Evolutionary conservation across 2,113 vertebrate genomes (phyloP), one percentile per base, ranked within the genome.

Genomic region (Aramus guarauna): DNA sequence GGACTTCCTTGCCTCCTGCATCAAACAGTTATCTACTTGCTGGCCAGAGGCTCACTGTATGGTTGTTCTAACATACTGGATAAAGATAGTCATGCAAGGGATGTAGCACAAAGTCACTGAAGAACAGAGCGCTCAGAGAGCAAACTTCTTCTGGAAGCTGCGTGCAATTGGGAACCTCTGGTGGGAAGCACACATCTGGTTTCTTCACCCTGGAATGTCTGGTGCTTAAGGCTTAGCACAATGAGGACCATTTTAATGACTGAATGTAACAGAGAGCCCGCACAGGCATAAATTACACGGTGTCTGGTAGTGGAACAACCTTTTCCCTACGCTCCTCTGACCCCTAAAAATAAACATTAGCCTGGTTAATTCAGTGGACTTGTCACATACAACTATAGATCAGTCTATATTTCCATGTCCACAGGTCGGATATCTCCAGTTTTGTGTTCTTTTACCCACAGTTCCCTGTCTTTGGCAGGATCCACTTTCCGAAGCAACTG

Each of bases 361-460:
- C 90, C 78, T 79, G 91, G 93, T 92, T 93, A 96, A 90, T 81
- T 90, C 82, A 94, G 88, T 82, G 68, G 86, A 66, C 76, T 95
- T 83, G 59, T 85, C 85, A 81, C 63, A 82, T 74, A 94, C 67
- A 94, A 67, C 23, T 71, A 74, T 0, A 82, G 34, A 73, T 41
- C 82, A 63, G 39, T 96, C 98, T 98, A 99, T 97, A 99, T 99
- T 97, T 99, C 99, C 97, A 99, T 98, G 98, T 99, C 98, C 95
- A 99, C 99, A 1, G 99, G 99, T 92, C 99, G 98, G 97, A 99
- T 98, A 27, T 99, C 98, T 82, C 99, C 99, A 0, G 99, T 99
- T 98, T 99, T 99, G 96, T 99, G 99, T 96, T 99, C 99, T 90
- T 98, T 98, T 87, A 99, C 99, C 99, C 99, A 99, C 91, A 99